Base-by-base conservation (phyloP, 1,140 invertebrate genomes). In the Archivesica marissinica region DNA sequence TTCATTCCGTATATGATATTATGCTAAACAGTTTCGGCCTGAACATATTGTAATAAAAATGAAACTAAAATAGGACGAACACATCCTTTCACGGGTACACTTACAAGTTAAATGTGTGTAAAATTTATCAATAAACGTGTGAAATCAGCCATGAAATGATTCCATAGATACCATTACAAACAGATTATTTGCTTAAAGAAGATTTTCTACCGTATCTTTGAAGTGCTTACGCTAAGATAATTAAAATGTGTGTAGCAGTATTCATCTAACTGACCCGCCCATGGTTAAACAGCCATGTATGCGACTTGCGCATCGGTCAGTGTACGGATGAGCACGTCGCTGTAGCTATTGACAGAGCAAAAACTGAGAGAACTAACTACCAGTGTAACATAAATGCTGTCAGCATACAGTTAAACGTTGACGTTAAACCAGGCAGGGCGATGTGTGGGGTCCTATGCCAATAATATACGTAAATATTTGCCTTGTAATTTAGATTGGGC, bases 391-490 rank as follows among this genome's bases (percentile, higher is more conserved):
- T 13, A 15, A 64, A 64, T 13, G 30, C 33, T 64, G 59, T 64
- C 59, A 64, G 59, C 20, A 9, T 64, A 64, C 59, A 25, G 68
- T 47, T 23, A 28, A 41, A 47, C 28, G 68, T 52, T 72, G 68
- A 72, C 68, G 68, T 72, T 72, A 72, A 72, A 72, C 68, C 44
- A 2, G 28, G 68, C 41, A 44, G 39, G 39, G 68, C 68, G 28
- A 72, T 30, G 68, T 72, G 68, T 72, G 68, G 68, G 68, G 68
- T 72, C 68, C 44, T 47, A 20, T 72, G 39, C 39, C 68, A 70
- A 44, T 44, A 23, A 25, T 44, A 41, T 44, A 70, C 66, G 66
- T 70, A 70, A 72, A 72, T 72, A 72, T 44, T 47, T 47, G 41
- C 39, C 41, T 44, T 72, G 68, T 33, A 72, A 33, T 47, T 72